Conservation (phyloP, 2,113 vertebrate species). For the Leiothrix lutea region DNA sequence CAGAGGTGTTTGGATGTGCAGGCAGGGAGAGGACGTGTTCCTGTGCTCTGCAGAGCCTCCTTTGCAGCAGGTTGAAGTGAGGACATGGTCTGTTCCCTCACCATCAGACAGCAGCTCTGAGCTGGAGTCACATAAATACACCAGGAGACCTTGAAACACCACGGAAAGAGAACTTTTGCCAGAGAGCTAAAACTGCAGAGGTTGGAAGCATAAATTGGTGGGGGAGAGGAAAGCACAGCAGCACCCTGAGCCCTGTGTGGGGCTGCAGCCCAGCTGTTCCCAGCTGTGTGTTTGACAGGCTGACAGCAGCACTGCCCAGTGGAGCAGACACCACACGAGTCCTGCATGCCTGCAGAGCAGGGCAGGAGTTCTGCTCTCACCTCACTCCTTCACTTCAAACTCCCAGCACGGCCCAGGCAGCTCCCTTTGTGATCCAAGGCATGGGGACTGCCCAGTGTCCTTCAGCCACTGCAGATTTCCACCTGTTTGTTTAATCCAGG, state of each 20-base stretch:
- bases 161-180: neutral
- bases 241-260: neutral
- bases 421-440: neutral
- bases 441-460: neutral
- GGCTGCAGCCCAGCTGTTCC: neutral
- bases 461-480: neutral
- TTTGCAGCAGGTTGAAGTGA: neutral
- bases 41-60: neutral
- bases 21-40: neutral
- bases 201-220: neutral
- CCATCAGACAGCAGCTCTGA: neutral
- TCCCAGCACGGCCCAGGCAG: neutral
- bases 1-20: neutral
- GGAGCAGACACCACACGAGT: neutral
- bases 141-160: neutral
- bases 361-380: neutral
- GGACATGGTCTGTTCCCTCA: neutral
- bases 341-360: neutral
- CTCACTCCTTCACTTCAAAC: neutral
- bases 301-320: neutral
- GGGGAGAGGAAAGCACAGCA: neutral
- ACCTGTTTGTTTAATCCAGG: neutral
- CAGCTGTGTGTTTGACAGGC: neutral
- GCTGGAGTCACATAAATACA: neutral
- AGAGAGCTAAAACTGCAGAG: neutral